Evolutionary conservation across 2,113 vertebrate species (phyloP).

Genomic region (Hypomesus transpacificus): DNA sequence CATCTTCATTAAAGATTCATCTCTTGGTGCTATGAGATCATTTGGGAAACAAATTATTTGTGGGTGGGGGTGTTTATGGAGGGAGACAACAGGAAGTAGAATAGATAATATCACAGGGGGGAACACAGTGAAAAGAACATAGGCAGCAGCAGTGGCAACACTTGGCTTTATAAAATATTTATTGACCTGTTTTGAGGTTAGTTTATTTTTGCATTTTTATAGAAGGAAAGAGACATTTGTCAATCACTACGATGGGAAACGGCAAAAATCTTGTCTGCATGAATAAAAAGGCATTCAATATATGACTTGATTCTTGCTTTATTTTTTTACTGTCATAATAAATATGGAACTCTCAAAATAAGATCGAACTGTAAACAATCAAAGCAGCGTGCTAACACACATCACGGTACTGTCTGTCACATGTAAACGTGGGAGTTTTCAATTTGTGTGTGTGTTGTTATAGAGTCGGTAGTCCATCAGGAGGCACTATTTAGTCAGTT

Average conservation of each 20-base stretch:
- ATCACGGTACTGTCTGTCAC: conserved; percentile 26
- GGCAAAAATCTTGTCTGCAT: neutral
- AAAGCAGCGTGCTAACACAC: conserved; percentile 26
- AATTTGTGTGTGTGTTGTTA: neutral
- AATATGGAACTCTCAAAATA: neutral
- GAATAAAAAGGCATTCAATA: neutral
- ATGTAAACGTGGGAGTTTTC: conserved; percentile 49
- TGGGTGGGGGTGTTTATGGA: too few species aligned
- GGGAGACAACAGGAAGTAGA: too few species aligned
- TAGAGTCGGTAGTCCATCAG: conserved; percentile 5
- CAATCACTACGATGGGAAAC: neutral
- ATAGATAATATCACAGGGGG: too few species aligned
- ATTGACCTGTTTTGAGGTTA: neutral
- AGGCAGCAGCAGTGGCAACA: too few species aligned
- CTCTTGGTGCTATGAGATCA: neutral
- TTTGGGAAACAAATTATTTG: too few species aligned
- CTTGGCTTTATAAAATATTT: neutral
- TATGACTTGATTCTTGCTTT: conserved; percentile 5
- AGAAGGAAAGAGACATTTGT: neutral
- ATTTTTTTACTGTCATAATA: neutral
- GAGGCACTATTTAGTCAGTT: conserved; percentile 52
- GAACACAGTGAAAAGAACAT: too few species aligned
- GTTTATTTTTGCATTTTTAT: neutral
- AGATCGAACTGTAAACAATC: conserved; percentile 42
- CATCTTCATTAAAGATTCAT: conserved; percentile 10